These are phyloP conservation scores for Avahi laniger DNA, from an alignment of 2,797 vertebrate genomes.

Conservation along the genomic window DNA sequence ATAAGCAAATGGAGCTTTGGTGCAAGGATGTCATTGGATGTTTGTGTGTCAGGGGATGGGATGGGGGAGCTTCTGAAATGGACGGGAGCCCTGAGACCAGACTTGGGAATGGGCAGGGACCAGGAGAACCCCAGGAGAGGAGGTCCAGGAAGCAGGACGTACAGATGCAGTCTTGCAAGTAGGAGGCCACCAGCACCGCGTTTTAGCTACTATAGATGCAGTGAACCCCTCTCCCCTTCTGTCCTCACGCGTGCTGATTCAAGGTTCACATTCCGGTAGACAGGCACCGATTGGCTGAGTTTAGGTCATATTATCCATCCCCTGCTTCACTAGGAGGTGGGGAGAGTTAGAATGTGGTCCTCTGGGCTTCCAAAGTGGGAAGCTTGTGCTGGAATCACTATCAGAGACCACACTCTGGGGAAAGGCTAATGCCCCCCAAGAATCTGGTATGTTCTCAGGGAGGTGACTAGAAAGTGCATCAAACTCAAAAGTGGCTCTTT, in stretches of 20 bases:
- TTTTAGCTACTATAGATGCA: background rate
- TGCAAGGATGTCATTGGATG: no score
- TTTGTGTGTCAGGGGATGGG: background rate
- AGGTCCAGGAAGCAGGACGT: no score
- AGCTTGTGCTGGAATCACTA: background rate
- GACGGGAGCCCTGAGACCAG: background rate
- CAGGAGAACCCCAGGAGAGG: no score
- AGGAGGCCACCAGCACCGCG: rapidly evolving
- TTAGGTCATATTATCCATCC: background rate
- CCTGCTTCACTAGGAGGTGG: background rate
- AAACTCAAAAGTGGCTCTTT: background rate
- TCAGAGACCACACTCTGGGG: background rate
- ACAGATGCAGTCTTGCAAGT: rapidly evolving
- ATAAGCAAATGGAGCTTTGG: background rate
- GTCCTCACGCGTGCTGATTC: background rate
- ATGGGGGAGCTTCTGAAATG: background rate
- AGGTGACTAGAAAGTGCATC: background rate
- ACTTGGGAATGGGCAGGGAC: background rate
- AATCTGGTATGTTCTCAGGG: no score
- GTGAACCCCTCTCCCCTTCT: no score
- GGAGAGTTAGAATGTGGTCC: background rate
- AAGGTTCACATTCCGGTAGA: background rate
- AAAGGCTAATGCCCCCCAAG: background rate
- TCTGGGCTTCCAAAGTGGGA: background rate
- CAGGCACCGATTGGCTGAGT: background rate